These are phyloP conservation scores for Dasyprocta punctata DNA, from an alignment of 2,113 vertebrate genomes.

Conservation along the genomic window DNA sequence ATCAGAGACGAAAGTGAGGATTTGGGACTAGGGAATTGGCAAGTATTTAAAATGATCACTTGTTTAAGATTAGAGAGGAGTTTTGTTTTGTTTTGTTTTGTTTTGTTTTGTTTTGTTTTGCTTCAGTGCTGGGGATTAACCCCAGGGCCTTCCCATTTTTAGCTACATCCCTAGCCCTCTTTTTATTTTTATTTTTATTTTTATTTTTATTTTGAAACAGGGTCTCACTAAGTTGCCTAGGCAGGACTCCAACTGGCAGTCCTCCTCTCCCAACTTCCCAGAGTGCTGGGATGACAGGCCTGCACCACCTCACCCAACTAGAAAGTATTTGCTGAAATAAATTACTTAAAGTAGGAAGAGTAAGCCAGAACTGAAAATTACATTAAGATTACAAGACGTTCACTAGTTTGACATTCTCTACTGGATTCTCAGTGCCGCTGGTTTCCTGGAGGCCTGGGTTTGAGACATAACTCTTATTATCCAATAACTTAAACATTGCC, in stretches of 20 bases:
- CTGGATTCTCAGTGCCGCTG: not conserved
- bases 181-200: not conserved
- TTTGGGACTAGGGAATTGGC: not conserved
- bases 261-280: not conserved
- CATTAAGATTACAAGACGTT: no score
- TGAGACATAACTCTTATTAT: not conserved
- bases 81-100: not conserved
- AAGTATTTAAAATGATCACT: not conserved
- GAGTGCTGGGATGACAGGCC: not conserved
- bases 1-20: not conserved
- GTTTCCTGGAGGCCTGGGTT: not conserved
- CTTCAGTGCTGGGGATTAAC: not conserved
- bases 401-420: not conserved
- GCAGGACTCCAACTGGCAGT: not conserved
- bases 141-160: not conserved
- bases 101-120: not conserved
- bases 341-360: not conserved
- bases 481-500: not conserved
- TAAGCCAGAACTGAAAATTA: not conserved
- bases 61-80: not conserved
- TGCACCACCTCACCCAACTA: not conserved
- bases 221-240: not conserved
- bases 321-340: not conserved
- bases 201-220: not conserved
- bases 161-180: not conserved